phyloP scores from a whole-genome alignment of 1,140 invertebrate genomes.

The Grapholita molesta region DNA sequence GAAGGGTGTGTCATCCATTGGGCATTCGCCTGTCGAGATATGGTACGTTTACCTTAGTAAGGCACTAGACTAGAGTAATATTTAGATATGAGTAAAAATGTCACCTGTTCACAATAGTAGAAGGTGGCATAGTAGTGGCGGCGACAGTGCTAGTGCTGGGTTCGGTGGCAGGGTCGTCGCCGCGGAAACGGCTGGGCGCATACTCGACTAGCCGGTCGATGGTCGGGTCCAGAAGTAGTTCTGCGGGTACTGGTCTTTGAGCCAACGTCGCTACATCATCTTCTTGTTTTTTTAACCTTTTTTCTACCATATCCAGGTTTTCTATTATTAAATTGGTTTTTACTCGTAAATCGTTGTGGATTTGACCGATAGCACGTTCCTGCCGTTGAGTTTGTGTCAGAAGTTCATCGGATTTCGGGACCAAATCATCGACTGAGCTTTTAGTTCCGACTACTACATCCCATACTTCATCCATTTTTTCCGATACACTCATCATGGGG shows the following conservation, averaged over 20 bases:
- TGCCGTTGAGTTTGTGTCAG: constrained; percentile 91
- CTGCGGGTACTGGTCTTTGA: constrained; percentile 84
- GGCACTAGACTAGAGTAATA: background rate
- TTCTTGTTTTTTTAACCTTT: constrained; percentile 89
- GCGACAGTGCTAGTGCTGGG: constrained; percentile 68
- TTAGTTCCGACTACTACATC: constrained; percentile 92
- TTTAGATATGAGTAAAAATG: constrained; percentile 36
- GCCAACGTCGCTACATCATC: constrained; percentile 86
- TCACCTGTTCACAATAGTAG: constrained; percentile 62
- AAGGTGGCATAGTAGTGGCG: constrained; percentile 45
- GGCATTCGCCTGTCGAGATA: no score
- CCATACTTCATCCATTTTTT: constrained; percentile 95
- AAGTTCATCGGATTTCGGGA: constrained; percentile 91
- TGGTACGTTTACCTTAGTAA: no score
- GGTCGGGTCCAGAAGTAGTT: constrained; percentile 86
- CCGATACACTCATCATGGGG: constrained; percentile 89
- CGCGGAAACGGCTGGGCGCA: constrained; percentile 81
- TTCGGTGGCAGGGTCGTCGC: constrained; percentile 60
- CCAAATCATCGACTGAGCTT: constrained; percentile 88
- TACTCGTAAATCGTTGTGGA: constrained; percentile 88
- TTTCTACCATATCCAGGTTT: constrained; percentile 91
- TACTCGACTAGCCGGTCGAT: constrained; percentile 88
- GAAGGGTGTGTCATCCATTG: no score
- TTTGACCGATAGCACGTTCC: constrained; percentile 91
- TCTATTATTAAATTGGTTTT: constrained; percentile 93